Percentiles rank a stretch among this genome's conserved stretches.
Conservation (phyloP, 2,888 invertebrate genomes). For the Acrobasis repandana region DNA sequence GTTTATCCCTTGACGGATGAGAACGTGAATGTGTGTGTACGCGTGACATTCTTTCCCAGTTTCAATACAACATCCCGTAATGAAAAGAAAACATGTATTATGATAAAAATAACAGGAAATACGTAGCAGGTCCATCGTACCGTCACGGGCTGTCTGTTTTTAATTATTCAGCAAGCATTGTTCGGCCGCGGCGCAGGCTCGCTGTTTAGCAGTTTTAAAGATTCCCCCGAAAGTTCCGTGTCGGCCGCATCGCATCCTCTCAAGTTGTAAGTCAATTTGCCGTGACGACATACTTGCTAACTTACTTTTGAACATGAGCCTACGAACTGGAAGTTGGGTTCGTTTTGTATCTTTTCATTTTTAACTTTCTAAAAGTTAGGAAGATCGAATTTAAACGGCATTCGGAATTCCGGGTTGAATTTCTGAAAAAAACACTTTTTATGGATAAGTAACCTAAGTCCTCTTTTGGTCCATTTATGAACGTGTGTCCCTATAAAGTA, state of each 20-base stretch:
- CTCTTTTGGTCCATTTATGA: too few species aligned
- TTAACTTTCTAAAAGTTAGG: background rate
- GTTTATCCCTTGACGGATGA: too few species aligned
- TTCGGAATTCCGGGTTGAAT: background rate
- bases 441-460: too few species aligned
- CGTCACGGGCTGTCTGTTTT: conserved; percentile 4
- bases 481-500: too few species aligned
- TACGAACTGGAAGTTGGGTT: background rate
- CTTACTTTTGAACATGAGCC: conserved; percentile 9
- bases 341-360: conserved; percentile 1
- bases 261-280: conserved; percentile 9
- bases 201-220: conserved; percentile 14
- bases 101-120: background rate
- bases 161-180: conserved; percentile 26
- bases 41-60: background rate
- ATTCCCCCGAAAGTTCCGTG: conserved; percentile 8
- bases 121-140: background rate
- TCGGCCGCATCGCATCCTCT: background rate
- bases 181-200: background rate
- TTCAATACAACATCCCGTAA: background rate
- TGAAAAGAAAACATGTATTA: background rate
- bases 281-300: conserved; percentile 1
- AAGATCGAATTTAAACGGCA: background rate
- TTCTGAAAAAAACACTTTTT: background rate
- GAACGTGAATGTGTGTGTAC: background rate